These are phyloP conservation scores for Zaprionus camerounensis DNA, from an alignment of 1,140 invertebrate species.

Conservation along the genomic window DNA sequence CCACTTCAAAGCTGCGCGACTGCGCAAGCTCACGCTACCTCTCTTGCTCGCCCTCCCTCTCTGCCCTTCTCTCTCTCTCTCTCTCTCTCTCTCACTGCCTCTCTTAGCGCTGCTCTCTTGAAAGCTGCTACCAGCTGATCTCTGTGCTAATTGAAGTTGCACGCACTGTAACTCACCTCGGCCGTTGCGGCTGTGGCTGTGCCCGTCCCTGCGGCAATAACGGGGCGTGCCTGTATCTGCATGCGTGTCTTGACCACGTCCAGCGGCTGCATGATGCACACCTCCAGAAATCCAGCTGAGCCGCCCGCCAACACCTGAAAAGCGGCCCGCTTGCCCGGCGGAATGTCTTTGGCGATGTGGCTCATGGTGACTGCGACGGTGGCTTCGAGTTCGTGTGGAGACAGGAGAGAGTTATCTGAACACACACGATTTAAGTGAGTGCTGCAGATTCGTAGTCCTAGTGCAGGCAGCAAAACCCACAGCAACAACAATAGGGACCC, in stretches of 20 bases:
- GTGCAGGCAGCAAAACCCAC: no score
- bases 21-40: neutral
- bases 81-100: neutral
- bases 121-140: slow-evolving; percentile 20
- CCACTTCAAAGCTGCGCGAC: neutral
- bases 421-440: neutral
- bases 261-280: slow-evolving; percentile 97
- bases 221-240: slow-evolving; percentile 88
- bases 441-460: neutral
- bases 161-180: slow-evolving; percentile 54
- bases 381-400: neutral
- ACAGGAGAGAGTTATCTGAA: neutral
- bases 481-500: no score
- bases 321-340: slow-evolving; percentile 88
- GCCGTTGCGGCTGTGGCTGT: neutral
- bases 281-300: slow-evolving; percentile 96
- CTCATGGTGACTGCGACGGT: neutral
- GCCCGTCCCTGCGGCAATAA: slow-evolving; percentile 76
- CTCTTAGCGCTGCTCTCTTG: neutral
- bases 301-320: slow-evolving; percentile 95
- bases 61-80: neutral
- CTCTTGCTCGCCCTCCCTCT: neutral
- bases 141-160: slow-evolving; percentile 3
- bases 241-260: slow-evolving; percentile 96
- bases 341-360: slow-evolving; percentile 46